These are phyloP conservation scores for Seriola aureovittata DNA, from an alignment of 2,113 vertebrate genomes.

Conservation along the genomic window DNA sequence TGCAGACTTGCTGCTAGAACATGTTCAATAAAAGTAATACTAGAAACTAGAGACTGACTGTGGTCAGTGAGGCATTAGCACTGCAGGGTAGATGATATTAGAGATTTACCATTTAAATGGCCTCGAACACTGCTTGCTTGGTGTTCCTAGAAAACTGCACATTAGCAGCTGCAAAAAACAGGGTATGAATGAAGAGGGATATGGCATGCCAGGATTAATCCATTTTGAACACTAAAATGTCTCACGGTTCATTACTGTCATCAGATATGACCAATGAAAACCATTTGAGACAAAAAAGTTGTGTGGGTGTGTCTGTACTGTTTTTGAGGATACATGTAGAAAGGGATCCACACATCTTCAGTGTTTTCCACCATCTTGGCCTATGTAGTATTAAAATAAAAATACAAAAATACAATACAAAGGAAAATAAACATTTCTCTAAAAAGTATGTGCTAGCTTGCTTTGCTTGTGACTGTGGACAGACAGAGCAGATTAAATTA, in stretches of 20 bases:
- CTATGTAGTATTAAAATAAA: no score
- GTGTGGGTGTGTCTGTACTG: no score
- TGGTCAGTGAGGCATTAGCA: background rate
- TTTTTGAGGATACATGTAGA: background rate
- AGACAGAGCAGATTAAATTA: no score
- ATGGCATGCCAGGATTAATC: background rate
- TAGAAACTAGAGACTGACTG: background rate
- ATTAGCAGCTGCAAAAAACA: background rate
- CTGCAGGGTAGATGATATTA: background rate
- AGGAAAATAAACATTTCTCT: no score
- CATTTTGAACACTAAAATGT: background rate
- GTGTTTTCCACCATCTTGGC: no score
- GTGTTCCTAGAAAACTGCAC: constrained; percentile 6
- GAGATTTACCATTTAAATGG: background rate
- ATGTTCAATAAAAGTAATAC: background rate
- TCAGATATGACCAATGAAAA: background rate
- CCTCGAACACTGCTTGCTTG: constrained; percentile 27
- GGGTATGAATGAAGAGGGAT: background rate
- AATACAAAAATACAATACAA: no score
- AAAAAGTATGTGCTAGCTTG: no score
- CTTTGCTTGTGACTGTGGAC: no score
- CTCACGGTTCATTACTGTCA: background rate
- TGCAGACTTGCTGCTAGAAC: background rate
- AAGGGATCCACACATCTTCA: background rate
- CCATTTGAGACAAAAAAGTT: background rate